phyloP scores from a whole-genome alignment of 2,888 invertebrate genomes.

The Platycheirus rosarum region DNA sequence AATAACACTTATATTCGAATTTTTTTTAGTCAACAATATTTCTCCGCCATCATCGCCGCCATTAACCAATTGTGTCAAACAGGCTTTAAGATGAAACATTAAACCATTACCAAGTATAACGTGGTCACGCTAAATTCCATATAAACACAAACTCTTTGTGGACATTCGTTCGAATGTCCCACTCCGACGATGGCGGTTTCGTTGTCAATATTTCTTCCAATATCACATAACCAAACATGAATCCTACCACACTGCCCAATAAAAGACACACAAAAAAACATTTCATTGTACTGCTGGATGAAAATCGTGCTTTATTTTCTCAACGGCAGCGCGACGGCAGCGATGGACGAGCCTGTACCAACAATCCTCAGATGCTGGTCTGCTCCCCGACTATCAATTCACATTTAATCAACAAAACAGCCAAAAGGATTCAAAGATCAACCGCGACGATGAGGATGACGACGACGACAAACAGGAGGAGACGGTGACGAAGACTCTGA shows the following conservation, averaged over 20 bases:
- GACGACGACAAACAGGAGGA: not conserved
- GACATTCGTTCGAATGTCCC: not conserved
- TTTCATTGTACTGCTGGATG: slow-evolving; percentile 27
- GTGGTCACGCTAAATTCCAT: slow-evolving; percentile 36
- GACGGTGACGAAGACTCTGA: slow-evolving; percentile 24
- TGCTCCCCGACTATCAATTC: slow-evolving; percentile 60
- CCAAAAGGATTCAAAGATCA: slow-evolving; percentile 69
- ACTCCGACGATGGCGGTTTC: slow-evolving; percentile 14
- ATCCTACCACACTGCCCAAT: slow-evolving; percentile 30
- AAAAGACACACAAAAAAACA: slow-evolving; percentile 25
- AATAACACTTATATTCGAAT: too few species aligned
- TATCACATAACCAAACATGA: slow-evolving; percentile 49
- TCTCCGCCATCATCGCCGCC: too few species aligned
- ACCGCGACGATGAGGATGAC: slow-evolving; percentile 19
- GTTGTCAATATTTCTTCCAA: slow-evolving; percentile 56
- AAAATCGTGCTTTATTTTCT: slow-evolving; percentile 23
- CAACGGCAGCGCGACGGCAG: not conserved
- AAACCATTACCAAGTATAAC: slow-evolving; percentile 13
- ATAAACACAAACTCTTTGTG: not conserved
- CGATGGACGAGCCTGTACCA: slow-evolving; percentile 15
- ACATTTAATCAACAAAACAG: slow-evolving; percentile 70
- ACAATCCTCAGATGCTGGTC: slow-evolving; percentile 10
- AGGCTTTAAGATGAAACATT: slow-evolving; percentile 14
- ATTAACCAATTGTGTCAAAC: too few species aligned
- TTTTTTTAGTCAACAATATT: too few species aligned